Percentiles rank a stretch among this genome's conserved stretches.
Conservation (phyloP, 1,140 invertebrate genomes). For the Bombus pyrosoma region DNA sequence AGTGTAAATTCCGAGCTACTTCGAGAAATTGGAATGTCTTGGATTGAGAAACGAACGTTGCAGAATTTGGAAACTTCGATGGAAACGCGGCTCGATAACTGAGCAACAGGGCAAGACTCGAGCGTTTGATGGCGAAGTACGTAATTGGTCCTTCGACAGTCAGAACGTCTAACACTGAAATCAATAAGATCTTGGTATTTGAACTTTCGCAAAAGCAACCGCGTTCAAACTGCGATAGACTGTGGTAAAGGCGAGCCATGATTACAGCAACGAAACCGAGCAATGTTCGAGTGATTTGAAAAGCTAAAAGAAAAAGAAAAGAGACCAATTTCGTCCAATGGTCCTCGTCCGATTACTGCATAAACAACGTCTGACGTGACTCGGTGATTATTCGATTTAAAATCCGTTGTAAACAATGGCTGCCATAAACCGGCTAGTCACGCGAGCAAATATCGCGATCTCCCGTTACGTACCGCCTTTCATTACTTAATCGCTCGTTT, state of each 20-base stretch:
- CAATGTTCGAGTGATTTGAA: not conserved
- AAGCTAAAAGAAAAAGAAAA: not conserved
- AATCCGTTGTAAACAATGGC: not conserved
- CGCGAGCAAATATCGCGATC: not conserved
- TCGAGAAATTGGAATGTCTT: not conserved
- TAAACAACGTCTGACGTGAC: not conserved
- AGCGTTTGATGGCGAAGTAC: not conserved
- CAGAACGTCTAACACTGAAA: not conserved
- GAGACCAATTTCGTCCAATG: not conserved
- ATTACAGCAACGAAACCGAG: not conserved
- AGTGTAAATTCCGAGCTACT: not conserved
- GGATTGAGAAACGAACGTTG: not conserved
- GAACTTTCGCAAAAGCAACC: not conserved
- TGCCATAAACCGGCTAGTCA: not conserved
- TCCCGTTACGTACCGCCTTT: not conserved
- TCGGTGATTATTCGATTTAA: slow-evolving; percentile 6
- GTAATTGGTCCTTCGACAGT: slow-evolving; percentile 21
- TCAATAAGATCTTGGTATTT: not conserved
- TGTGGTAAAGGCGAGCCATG: too few species aligned
- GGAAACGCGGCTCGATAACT: not conserved
- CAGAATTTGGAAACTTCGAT: slow-evolving; percentile 1
- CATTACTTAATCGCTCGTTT: not conserved
- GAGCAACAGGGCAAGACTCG: not conserved
- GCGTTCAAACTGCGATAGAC: not conserved
- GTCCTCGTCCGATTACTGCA: not conserved